phyloP scores from a whole-genome alignment of 1,140 invertebrate genomes.

The Sinonovacula constricta region DNA sequence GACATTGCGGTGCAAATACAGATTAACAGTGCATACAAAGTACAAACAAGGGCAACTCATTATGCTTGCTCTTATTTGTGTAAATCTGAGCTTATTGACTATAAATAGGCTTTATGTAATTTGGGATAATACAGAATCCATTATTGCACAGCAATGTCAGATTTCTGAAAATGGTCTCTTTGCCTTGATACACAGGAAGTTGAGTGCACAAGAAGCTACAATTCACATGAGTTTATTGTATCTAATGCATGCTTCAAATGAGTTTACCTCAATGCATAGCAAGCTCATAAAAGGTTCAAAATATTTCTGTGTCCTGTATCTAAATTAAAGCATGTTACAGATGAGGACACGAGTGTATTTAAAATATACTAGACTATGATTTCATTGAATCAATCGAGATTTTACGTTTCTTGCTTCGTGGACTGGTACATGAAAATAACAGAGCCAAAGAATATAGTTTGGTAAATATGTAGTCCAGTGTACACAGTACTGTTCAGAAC shows the following conservation, averaged over 20 bases:
- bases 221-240: conserved; percentile 30
- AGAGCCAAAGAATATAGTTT: conserved; percentile 24
- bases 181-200: conserved; percentile 41
- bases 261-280: conserved; percentile 47
- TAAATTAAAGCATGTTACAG: conserved; percentile 21
- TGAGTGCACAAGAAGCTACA: conserved; percentile 55
- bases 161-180: conserved; percentile 45
- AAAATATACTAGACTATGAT: conserved; percentile 35
- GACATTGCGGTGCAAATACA: conserved; percentile 57
- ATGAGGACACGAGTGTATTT: conserved; percentile 40
- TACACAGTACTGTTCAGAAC: conserved; percentile 25
- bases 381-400: conserved; percentile 10
- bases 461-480: conserved; percentile 4
- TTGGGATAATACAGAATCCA: conserved; percentile 38
- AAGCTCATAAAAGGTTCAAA: conserved; percentile 37
- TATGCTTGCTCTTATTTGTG: conserved; percentile 60
- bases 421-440: conserved; percentile 37
- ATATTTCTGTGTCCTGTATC: conserved; percentile 20
- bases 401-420: conserved; percentile 39
- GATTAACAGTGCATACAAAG: conserved; percentile 53
- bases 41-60: conserved; percentile 55
- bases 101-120: conserved; percentile 33
- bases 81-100: conserved; percentile 56
- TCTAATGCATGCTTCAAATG: conserved; percentile 38
- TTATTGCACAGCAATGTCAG: conserved; percentile 1